Evolutionary conservation across 2,888 invertebrate genomes (phyloP).

Genomic region (Amiota mariae): DNA sequence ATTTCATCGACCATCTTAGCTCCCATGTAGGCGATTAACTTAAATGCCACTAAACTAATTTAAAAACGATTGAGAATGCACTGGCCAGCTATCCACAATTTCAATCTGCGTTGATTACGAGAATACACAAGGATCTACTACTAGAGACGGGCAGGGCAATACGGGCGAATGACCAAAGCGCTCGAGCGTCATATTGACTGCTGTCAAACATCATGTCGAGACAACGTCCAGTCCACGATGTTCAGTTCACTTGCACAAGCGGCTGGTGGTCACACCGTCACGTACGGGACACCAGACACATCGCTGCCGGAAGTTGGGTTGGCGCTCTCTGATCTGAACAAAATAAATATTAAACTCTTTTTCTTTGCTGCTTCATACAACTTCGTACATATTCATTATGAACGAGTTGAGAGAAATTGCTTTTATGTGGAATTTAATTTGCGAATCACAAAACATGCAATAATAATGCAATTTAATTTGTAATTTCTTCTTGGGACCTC

Average conservation of each 20-base stretch:
- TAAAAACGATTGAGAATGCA: slow-evolving; percentile 70
- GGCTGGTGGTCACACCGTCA: slow-evolving; percentile 52
- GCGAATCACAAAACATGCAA: slow-evolving; percentile 68
- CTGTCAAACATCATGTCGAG: slow-evolving; percentile 63
- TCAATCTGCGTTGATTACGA: slow-evolving; percentile 42
- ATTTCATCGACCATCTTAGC: slow-evolving; percentile 65
- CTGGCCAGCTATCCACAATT: slow-evolving; percentile 21
- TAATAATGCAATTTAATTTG: slow-evolving; percentile 69
- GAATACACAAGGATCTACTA: not conserved
- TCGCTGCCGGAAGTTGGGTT: slow-evolving; percentile 52
- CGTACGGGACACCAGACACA: slow-evolving; percentile 49
- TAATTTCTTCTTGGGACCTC: slow-evolving; percentile 47
- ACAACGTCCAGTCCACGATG: not conserved
- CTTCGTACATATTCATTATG: slow-evolving; percentile 23
- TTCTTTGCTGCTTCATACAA: not conserved
- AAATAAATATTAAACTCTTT: slow-evolving; percentile 58
- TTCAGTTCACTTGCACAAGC: slow-evolving; percentile 20
- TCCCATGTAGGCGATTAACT: slow-evolving; percentile 67
- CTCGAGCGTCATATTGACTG: slow-evolving; percentile 56
- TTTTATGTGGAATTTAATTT: slow-evolving; percentile 72
- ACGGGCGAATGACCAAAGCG: slow-evolving; percentile 48
- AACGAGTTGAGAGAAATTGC: slow-evolving; percentile 55
- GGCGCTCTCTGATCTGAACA: slow-evolving; percentile 48
- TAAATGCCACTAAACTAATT: slow-evolving; percentile 72
- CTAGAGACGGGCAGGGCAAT: not conserved